Evolutionary conservation across 2,113 vertebrate genomes (phyloP), one percentile per base, ranked within the genome.

Genomic region (Oryzias melastigma): DNA sequence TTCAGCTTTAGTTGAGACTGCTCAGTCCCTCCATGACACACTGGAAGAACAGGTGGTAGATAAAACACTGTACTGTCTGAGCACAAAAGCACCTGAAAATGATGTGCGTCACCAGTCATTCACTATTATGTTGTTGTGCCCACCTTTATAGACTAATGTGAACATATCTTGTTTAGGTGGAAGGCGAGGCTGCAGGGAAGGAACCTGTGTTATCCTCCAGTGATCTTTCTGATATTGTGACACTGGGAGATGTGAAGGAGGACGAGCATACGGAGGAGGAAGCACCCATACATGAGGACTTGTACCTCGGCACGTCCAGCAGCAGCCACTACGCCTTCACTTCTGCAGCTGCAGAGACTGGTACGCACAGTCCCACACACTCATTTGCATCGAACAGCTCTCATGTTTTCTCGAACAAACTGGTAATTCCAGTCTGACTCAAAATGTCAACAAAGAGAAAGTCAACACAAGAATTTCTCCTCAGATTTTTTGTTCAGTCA

Each of bases 151-250:
- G 25, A 66, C 15, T 14, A 0, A 62, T 5, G 48, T 58, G 1
- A 76, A 53, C n/a, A 14, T 57, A 5, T 63, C 16, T 8, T 73
- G 15, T 46, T 22, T 71, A 95, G 84, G 84, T 15, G 44, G 82
- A 58, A 51, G 83, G 74, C 18, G 78, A 74, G 45, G 77, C 68
- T 27, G 44, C 63, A 14, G 74, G 41, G 42, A 93, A 92, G 52
- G 93, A 94, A 60, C 87, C 65, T 3, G 82, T 87, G 71, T 91
- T 94, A 79, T 84, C 94, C 55, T 78, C 89, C 81, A 99, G 96
- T 0, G 96, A 99, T 64, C 94, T 96, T 84, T 98, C 97, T 2
- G 97, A 98, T 84, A 98, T 99, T 40, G 89, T 98, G 81, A 98
- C 94, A 4, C 92, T 99, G 25, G 91, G 93, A 54, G 91, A 94